Evolutionary conservation across 1,140 invertebrate genomes (phyloP).

Genomic region (Drosophila bipectinata): DNA sequence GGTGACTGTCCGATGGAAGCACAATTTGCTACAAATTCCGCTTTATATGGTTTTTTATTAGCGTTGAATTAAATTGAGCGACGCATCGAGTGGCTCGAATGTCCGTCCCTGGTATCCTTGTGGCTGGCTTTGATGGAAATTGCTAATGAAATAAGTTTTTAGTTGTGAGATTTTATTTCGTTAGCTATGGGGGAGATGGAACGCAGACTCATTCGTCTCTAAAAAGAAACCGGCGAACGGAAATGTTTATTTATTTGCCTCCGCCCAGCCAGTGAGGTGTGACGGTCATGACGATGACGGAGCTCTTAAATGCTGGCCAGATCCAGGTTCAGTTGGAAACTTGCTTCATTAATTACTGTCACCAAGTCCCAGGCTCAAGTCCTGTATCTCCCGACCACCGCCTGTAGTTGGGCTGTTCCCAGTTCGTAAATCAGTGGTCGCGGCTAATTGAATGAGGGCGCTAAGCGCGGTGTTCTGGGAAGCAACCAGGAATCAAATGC

Average conservation of each 20-base stretch:
- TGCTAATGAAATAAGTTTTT: conserved; percentile 81
- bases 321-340: conserved; percentile 34
- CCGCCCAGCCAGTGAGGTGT: conserved; percentile 35
- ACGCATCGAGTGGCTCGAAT: conserved; percentile 44
- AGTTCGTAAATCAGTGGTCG: conserved; percentile 51
- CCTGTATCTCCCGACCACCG: conserved; percentile 5
- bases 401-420: neutral
- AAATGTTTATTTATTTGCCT: conserved; percentile 64
- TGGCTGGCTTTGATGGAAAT: conserved; percentile 68
- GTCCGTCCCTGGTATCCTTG: conserved; percentile 17
- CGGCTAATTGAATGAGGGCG: conserved; percentile 55
- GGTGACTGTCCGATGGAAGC: conserved; percentile 38
- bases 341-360: conserved; percentile 57
- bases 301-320: conserved; percentile 33
- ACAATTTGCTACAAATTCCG: conserved; percentile 59
- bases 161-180: conserved; percentile 70
- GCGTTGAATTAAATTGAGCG: conserved; percentile 78
- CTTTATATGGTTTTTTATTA: conserved; percentile 73
- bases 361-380: conserved; percentile 24
- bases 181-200: conserved; percentile 21
- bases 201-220: neutral
- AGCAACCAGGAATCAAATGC: conserved; percentile 29
- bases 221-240: conserved; percentile 1
- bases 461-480: conserved; percentile 23
- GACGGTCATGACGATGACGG: conserved; percentile 49